A percentile compares a stretch with the other conserved stretches of the same genome.
Conservation (phyloP, 2,888 invertebrate species). For the Isotomurus palustris region DNA sequence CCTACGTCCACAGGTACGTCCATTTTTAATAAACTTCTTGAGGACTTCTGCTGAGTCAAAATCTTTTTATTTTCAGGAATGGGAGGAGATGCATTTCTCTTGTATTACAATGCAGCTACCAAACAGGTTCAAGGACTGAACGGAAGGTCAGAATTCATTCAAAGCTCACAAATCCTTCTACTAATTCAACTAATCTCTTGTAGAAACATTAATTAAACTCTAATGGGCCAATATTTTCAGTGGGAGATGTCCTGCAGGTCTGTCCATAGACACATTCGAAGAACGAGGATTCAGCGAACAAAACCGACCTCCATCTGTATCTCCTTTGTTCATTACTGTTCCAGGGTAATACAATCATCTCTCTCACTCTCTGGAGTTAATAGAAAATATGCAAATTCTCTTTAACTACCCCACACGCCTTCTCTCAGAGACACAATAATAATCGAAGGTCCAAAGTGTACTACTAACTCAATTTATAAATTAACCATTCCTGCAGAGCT, state of each 20-base stretch:
- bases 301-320: constrained; percentile 32
- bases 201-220: not conserved
- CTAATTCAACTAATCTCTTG: not conserved
- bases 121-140: constrained; percentile 50
- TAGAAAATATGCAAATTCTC: too few species aligned
- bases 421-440: too few species aligned
- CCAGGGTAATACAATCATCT: too few species aligned
- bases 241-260: constrained; percentile 37
- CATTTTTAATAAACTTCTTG: not conserved
- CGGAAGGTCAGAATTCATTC: too few species aligned
- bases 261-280: constrained; percentile 34
- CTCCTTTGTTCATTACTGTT: constrained; percentile 39
- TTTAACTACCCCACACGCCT: too few species aligned
- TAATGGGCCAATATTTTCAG: constrained; percentile 19
- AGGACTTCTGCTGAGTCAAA: not conserved
- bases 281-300: constrained; percentile 34
- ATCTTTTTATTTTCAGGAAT: constrained; percentile 40
- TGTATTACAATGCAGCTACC: constrained; percentile 49
- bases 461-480: too few species aligned
- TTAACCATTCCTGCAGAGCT: constrained; percentile 31
- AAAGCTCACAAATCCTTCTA: too few species aligned
- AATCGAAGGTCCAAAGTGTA: too few species aligned
- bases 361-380: too few species aligned
- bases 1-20: constrained; percentile 50
- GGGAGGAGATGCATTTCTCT: constrained; percentile 51